Evolutionary conservation across 2,797 vertebrate genomes (phyloP), one percentile per base, ranked within the genome.

Genomic region (Amniataba percoides): DNA sequence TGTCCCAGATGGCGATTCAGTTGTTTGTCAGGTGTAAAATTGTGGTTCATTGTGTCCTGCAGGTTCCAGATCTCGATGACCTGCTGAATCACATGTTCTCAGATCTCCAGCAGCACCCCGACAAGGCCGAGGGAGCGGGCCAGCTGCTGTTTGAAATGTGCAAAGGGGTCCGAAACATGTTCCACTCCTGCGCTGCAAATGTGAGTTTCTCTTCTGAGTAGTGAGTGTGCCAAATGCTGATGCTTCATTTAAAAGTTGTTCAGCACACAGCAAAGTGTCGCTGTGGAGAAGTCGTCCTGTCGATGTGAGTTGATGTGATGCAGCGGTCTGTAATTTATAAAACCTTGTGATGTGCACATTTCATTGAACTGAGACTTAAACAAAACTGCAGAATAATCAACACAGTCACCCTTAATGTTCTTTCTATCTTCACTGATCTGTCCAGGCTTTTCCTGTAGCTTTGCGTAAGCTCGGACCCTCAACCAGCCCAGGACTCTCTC

Each of bases 71-170:
- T 91, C 94, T 97, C 56, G 96, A 96, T 3, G 80, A 58, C 7
- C 89, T 99, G 86, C 95, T 99, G 81, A 96, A 92, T 65, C 93
- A 96, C 64, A 95, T 99, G 92, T 96, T 99, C 65, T 25, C 78
- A 70, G 97, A 99, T 83, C 92, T 99, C 79, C 87, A 91, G 58
- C 84, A 96, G 59, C 94, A 97, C 77, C 95, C 96, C 0, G 91
- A 96, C 84, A 99, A 99, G 74, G 95, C 92, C 2, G 96, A 96
- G 87, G 98, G 98, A 77, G 94, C 96, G 1, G 98, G 98, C 55
- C 97, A 95, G 80, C 95, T 99, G 71, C 93, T 99, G 67, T 99
- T 99, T 80, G 97, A 99, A 90, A 99, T 98, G 97, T 99, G 97
- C 92, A 98, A 95, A 95, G 98, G 98, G 48, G 97, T 99, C 77